Conservation (phyloP, 2,888 invertebrate genomes). For the Mycogona germanica region DNA sequence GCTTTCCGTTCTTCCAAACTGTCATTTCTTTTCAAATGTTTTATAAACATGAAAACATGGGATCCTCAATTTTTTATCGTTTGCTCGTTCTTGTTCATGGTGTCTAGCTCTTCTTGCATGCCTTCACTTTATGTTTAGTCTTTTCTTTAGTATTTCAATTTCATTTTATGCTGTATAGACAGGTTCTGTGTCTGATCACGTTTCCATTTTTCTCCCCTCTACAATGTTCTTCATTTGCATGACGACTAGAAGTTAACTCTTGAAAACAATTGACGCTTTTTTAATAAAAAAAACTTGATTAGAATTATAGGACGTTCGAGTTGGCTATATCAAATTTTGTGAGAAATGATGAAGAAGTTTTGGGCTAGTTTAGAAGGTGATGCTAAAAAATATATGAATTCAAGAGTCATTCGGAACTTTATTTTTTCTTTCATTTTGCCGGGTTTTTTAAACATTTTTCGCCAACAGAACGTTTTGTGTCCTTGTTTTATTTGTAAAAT, state of each 20-base stretch:
- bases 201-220: neutral
- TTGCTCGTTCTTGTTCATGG: conserved; percentile 1
- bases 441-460: neutral
- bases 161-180: neutral
- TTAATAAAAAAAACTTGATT: neutral
- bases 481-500: neutral
- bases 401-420: neutral
- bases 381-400: no score
- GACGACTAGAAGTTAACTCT: neutral
- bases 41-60: no score
- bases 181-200: neutral
- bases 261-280: neutral
- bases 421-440: neutral
- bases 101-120: neutral
- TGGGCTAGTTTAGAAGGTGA: neutral
- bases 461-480: neutral
- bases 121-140: neutral
- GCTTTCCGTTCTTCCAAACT: no score
- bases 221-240: neutral
- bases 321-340: neutral
- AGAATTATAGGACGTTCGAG: neutral
- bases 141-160: conserved; percentile 11
- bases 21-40: neutral
- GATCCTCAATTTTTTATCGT: no score
- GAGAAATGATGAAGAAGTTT: neutral